Evolutionary conservation across 2,113 vertebrate genomes (phyloP), one percentile per base, ranked within the genome.

Genomic region (Passer montanus): DNA sequence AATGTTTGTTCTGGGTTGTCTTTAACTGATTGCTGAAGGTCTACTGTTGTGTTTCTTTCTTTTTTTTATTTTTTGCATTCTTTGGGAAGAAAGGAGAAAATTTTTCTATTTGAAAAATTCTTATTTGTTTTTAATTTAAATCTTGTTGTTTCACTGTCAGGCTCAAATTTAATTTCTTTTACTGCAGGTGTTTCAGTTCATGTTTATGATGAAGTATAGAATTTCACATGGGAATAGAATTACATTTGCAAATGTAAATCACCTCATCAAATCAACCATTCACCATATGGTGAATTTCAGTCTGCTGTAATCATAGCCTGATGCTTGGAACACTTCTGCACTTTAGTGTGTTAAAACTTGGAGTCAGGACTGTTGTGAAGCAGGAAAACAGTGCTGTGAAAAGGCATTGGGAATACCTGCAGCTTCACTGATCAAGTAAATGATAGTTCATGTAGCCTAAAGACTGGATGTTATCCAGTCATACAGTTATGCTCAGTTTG

Each of bases 271-370:
- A 75, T 74, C n/a, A 49, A 44, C 39, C 0, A 2, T 66, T 96
- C 56, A 55, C 95, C 91, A 75, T 93, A 67, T 93, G 89, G 69
- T 43, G 52, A 39, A 58, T 93, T 95, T 67, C 56, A 67, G 50
- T 70, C 69, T 69, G 28, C 55, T 75, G 9, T 81, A 70, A 43
- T 87, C 47, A 35, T 33, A 91, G 68, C 35, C 73, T 69, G 68
- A 43, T 87, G 26, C 17, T 86, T 41, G 4, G 59, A 85, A 16
- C 67, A 53, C 58, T 62, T 66, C 35, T 93, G 31, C 41, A 28
- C 63, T 94, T 83, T 0, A 74, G 4, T 70, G 10, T 33, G 15
- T 50, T 79, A 50, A 67, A 91, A 30, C 43, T 39, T 43, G 35
- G 56, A 64, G 20, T 87, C n/a, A 43, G 52, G 52, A 27, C 28